A percentile compares a stretch with the other conserved stretches of the same genome.
These are phyloP conservation scores for Oryzias melastigma DNA, from an alignment of 2,113 vertebrate species.

Conservation along the genomic window DNA sequence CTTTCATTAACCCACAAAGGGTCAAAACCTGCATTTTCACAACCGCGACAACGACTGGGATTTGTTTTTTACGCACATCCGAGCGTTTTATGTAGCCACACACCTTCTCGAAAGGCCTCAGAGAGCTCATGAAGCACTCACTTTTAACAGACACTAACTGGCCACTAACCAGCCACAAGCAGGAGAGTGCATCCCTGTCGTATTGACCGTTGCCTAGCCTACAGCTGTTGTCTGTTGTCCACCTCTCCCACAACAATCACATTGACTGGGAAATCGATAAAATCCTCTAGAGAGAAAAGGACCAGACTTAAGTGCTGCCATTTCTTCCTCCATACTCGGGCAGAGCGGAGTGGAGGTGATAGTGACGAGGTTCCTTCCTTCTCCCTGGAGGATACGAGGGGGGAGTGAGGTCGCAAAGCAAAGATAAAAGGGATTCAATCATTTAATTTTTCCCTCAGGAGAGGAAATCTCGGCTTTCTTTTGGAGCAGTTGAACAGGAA, in stretches of 20 bases:
- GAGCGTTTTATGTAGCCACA: accelerated
- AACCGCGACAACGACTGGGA: too few species aligned
- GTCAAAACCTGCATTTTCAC: too few species aligned
- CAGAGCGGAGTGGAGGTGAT: constrained; percentile 23
- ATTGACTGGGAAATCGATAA: constrained; percentile 32
- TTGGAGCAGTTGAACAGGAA: background rate
- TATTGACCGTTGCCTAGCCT: constrained; percentile 11
- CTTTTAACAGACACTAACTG: background rate
- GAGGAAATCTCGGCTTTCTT: background rate
- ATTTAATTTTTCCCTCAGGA: background rate
- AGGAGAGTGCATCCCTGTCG: constrained; percentile 10
- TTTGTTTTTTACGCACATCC: too few species aligned
- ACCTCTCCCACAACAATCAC: constrained; percentile 14
- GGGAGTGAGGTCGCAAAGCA: constrained; percentile 2
- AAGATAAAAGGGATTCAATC: background rate
- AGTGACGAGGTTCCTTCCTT: constrained; percentile 19
- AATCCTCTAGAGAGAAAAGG: constrained; percentile 31
- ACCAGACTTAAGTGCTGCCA: constrained; percentile 27
- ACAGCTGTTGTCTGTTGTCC: constrained; percentile 6
- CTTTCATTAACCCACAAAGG: too few species aligned
- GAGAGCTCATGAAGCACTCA: background rate
- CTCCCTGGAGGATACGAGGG: constrained; percentile 3
- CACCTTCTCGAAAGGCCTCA: background rate
- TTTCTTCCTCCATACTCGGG: constrained; percentile 9
- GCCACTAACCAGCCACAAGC: background rate